Percentiles rank a stretch among this genome's conserved stretches.
Conservation (phyloP, 53 echinoderm and acorn worm genomes). For the Henricia sp. region DNA sequence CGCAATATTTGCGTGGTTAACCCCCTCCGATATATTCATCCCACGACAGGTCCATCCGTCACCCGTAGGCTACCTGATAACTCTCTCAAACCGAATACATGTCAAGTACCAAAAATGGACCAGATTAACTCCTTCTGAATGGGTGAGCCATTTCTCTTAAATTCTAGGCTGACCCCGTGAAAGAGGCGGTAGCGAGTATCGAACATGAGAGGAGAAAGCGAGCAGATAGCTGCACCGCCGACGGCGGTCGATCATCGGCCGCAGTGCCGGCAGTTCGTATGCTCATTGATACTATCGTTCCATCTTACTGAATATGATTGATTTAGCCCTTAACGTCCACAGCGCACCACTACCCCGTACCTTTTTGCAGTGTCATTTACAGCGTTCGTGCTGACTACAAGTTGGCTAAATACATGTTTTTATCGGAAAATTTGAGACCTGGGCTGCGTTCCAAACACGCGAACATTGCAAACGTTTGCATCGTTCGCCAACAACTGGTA, state of each 20-base stretch:
- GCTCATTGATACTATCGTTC: too few relatives aligned
- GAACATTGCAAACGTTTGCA: too few relatives aligned
- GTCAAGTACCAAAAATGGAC: constrained; percentile 46
- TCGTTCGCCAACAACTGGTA: too few relatives aligned
- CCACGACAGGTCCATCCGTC: constrained; percentile 20
- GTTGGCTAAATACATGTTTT: too few relatives aligned
- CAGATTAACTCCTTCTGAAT: constrained; percentile 26
- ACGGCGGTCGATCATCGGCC: constrained; percentile 21
- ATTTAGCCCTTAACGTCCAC: too few relatives aligned
- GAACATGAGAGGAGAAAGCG: constrained; percentile 10
- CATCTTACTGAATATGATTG: too few relatives aligned
- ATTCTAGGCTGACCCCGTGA: background rate
- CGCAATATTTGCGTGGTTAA: constrained; percentile 39
- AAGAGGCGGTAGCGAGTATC: background rate
- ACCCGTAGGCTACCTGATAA: constrained; percentile 35
- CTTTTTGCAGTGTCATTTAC: too few relatives aligned
- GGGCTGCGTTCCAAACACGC: too few relatives aligned
- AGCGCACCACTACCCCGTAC: too few relatives aligned
- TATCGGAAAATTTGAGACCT: too few relatives aligned
- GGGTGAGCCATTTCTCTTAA: background rate
- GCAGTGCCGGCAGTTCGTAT: too few relatives aligned
- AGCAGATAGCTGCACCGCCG: constrained; percentile 33
- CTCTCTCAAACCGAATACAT: constrained; percentile 19
- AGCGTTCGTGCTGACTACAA: too few relatives aligned
- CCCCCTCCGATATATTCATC: constrained; percentile 29